Percentiles rank a stretch among this genome's conserved stretches.
Evolutionary conservation across 2,888 invertebrate species (phyloP).

Genomic region (Abrostola triplasia): DNA sequence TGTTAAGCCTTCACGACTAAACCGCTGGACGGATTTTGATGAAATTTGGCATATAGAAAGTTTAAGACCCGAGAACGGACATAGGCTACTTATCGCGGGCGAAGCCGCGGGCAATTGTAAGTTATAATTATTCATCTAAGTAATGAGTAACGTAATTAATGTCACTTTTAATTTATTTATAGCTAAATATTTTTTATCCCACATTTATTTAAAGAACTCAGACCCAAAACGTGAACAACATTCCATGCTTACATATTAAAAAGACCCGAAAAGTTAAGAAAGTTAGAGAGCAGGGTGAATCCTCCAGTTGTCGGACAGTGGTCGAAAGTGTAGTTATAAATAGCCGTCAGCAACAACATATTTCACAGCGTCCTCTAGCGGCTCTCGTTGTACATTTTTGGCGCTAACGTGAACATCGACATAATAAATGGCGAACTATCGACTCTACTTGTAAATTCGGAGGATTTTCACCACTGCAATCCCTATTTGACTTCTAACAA

Average conservation of each 20-base stretch:
- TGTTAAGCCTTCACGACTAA: too few species aligned
- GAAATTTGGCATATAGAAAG: too few species aligned
- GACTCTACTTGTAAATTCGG: conserved; percentile 42
- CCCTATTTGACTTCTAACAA: conserved; percentile 43
- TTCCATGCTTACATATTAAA: neutral
- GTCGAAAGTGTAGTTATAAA: conserved; percentile 47
- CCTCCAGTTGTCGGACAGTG: conserved; percentile 48
- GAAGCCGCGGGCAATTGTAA: too few species aligned
- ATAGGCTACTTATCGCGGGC: too few species aligned
- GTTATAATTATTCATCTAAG: too few species aligned
- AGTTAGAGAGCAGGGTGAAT: conserved; percentile 36
- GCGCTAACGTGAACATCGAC: conserved; percentile 49
- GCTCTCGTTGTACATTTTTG: conserved; percentile 26
- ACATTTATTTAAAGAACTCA: too few species aligned
- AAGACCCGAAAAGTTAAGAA: conserved; percentile 18
- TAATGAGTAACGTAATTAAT: too few species aligned
- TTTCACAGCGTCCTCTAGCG: conserved; percentile 44
- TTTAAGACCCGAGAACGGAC: too few species aligned
- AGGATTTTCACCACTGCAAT: conserved; percentile 33
- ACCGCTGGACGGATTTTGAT: too few species aligned
- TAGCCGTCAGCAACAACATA: conserved; percentile 51
- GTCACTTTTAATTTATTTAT: too few species aligned
- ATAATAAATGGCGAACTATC: conserved; percentile 54
- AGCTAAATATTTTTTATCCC: too few species aligned
- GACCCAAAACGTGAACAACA: too few species aligned